phyloP scores from a whole-genome alignment of 1,140 invertebrate genomes.

The Cyclargus thomasi region DNA sequence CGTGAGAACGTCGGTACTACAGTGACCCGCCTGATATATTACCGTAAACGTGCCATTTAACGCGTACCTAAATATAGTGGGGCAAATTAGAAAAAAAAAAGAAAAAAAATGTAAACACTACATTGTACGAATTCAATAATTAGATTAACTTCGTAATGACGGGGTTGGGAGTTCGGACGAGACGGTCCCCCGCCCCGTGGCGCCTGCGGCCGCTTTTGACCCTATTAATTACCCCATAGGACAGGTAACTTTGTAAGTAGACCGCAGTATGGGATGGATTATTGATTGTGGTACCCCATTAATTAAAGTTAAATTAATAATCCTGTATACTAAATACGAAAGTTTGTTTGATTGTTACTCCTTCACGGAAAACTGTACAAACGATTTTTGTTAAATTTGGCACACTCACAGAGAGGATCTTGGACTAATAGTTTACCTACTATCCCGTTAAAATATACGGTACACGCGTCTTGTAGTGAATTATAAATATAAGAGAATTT shows the following conservation, averaged over 20 bases:
- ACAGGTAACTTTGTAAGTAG: slow-evolving; percentile 63
- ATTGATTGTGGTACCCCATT: slow-evolving; percentile 1
- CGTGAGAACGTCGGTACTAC: slow-evolving; percentile 62
- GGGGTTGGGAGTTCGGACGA: slow-evolving; percentile 49
- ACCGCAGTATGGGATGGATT: slow-evolving; percentile 55
- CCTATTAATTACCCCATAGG: slow-evolving; percentile 71
- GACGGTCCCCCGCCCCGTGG: slow-evolving; percentile 60
- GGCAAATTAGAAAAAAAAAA: slow-evolving; percentile 63
- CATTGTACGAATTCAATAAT: slow-evolving; percentile 75
- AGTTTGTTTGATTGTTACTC: background rate
- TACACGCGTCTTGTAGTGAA: too few relatives aligned
- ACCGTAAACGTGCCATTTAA: slow-evolving; percentile 72
- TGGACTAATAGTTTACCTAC: too few relatives aligned
- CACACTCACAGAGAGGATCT: too few relatives aligned
- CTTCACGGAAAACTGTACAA: too few relatives aligned
- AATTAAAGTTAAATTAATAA: slow-evolving; percentile 4
- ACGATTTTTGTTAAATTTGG: too few relatives aligned
- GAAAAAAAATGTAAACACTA: slow-evolving; percentile 68
- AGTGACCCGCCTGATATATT: slow-evolving; percentile 72
- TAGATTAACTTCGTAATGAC: slow-evolving; percentile 73
- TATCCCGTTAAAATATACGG: too few relatives aligned
- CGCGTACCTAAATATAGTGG: slow-evolving; percentile 71
- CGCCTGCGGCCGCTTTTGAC: slow-evolving; percentile 67
- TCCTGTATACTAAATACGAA: background rate
- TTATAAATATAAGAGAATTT: too few relatives aligned